A percentile compares a stretch with the other conserved stretches of the same genome.
phyloP scores from a whole-genome alignment of 1,140 invertebrate species.

The Drosophila yakuba region DNA sequence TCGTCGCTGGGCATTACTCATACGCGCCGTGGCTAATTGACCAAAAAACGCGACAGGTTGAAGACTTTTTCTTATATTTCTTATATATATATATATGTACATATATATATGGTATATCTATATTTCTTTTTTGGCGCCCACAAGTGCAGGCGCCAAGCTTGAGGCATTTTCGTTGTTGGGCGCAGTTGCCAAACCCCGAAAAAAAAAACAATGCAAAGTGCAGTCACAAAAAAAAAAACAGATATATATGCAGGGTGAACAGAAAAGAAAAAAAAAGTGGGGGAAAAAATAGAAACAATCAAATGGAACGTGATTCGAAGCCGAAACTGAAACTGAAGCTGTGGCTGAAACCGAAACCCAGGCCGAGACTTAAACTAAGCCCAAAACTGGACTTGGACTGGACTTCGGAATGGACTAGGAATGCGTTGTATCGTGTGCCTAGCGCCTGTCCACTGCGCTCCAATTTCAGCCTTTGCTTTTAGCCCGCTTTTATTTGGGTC shows the following conservation, averaged over 20 bases:
- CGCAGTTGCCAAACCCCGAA: constrained; percentile 70
- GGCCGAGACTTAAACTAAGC: constrained; percentile 20
- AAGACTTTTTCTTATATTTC: constrained; percentile 25
- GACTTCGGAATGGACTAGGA: constrained; percentile 18
- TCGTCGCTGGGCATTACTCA: constrained; percentile 61
- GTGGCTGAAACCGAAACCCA: constrained; percentile 47
- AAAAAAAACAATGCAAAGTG: constrained; percentile 69
- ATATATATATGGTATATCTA: neutral
- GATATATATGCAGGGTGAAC: constrained; percentile 12
- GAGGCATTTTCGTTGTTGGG: constrained; percentile 51
- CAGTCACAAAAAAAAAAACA: constrained; percentile 50
- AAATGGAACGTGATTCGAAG: constrained; percentile 55
- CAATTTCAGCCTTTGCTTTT: constrained; percentile 51
- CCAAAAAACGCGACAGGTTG: constrained; percentile 68
- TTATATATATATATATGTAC: constrained; percentile 6
- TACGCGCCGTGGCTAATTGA: constrained; percentile 72
- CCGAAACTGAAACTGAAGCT: constrained; percentile 45
- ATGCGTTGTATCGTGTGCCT: constrained; percentile 33
- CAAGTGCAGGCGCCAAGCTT: constrained; percentile 69
- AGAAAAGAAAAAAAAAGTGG: constrained; percentile 24
- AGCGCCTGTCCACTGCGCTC: constrained; percentile 54
- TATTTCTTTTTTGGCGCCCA: constrained; percentile 37
- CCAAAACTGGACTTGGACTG: constrained; percentile 63
- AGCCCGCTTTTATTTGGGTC: constrained; percentile 14
- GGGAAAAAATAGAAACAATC: constrained; percentile 42